Percentiles rank a stretch among this genome's conserved stretches.
phyloP scores from a whole-genome alignment of 2,113 vertebrate genomes.

The Octodon degus region DNA sequence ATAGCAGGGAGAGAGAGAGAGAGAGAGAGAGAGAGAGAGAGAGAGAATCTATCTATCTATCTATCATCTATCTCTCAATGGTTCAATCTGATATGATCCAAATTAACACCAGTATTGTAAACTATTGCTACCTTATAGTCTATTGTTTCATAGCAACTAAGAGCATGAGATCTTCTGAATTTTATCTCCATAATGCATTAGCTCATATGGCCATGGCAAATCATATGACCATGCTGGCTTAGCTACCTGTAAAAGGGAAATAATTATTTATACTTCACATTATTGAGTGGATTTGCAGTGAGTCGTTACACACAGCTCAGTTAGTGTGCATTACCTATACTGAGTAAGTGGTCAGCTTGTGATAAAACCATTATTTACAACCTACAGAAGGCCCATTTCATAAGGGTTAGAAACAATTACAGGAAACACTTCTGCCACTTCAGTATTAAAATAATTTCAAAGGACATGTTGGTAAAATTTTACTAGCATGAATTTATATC shows the following conservation, averaged over 20 bases:
- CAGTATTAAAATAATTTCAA: neutral
- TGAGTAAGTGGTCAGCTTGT: neutral
- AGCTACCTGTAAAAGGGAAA: neutral
- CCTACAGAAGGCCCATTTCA: neutral
- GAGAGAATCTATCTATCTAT: too few relatives aligned
- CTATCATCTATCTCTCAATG: too few relatives aligned
- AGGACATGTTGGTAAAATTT: neutral
- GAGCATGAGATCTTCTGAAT: neutral
- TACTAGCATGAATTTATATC: neutral
- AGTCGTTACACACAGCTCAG: neutral
- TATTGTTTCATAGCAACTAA: neutral
- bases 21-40: too few relatives aligned
- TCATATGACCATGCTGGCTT: neutral
- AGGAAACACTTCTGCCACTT: neutral
- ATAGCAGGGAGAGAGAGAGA: neutral
- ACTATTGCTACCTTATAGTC: neutral
- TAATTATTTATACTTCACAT: neutral
- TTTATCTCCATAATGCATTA: neutral
- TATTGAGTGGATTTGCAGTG: neutral
- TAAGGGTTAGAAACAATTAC: neutral
- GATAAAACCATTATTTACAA: neutral
- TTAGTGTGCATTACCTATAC: neutral
- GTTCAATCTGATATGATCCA: neutral
- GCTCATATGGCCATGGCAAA: neutral
- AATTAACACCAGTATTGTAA: neutral